Base-by-base conservation (phyloP, 1,140 invertebrate species). In the Chrysoperla carnea region DNA sequence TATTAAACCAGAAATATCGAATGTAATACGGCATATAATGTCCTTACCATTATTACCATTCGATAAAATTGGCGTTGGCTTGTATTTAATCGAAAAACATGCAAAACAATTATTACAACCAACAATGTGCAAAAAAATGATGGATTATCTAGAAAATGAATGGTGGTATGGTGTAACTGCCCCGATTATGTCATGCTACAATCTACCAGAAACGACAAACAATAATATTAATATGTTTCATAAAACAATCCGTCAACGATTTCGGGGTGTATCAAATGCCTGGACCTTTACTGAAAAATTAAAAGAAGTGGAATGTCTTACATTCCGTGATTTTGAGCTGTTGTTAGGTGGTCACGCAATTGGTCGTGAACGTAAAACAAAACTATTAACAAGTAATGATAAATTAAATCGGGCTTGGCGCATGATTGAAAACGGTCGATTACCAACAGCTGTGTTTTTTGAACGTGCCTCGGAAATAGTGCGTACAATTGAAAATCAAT, bases 161-260 rank as follows among this genome's bases (percentile, higher is more conserved):
- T 58, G 56, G 56, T 55, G 56, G 8, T 15, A 41, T 1, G 52
- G 51, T 39, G 54, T 58, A 1, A 58, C 54, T 2, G 50, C 54
- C 0, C 52, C 56, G 36, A 42, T 56, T 13, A 56, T 58, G 43
- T 54, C 54, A 37, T 51, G 56, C 2, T 53, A 58, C 35, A 42
- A 50, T 15, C 35, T 55, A 6, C 54, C 56, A 42, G 54, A 56
- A 43, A 41, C 54, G 2, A 58, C 56, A 17, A 58, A 54, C 38
- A 54, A 58, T 45, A 55, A 56, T 39, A 51, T 58, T 55, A 2
- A 50, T 50, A 1, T 53, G 54, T 1, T 56, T 56, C 36, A 56
- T 56, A 39, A 58, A 56, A 44, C 42, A 56, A 12, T 29, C 52
- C 7, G 56, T 55, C 37, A 33, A 12, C 8, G 31, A 12, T 11